phyloP scores from a whole-genome alignment of 2,797 vertebrate species.

The Buceros bicornis region DNA sequence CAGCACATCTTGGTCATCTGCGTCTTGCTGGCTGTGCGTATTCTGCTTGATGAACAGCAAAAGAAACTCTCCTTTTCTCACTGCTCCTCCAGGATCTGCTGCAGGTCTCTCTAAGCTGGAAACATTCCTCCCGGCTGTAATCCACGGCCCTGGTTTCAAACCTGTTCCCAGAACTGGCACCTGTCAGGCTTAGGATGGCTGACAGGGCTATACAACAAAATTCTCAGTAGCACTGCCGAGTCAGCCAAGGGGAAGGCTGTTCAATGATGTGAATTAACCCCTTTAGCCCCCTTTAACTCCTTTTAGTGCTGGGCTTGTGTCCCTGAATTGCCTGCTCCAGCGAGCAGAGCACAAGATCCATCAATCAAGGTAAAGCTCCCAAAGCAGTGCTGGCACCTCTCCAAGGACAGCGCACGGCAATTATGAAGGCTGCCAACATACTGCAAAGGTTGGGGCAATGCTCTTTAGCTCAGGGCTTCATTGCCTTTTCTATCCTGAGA shows the following conservation, averaged over 20 bases:
- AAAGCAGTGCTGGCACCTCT: not conserved
- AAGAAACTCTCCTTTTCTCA: not conserved
- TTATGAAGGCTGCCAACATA: not conserved
- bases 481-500: not conserved
- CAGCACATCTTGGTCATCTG: not conserved
- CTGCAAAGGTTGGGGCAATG: not conserved
- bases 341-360: not conserved
- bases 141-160: not conserved
- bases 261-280: not conserved
- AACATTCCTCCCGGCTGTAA: not conserved
- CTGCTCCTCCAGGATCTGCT: not conserved
- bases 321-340: not conserved
- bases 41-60: not conserved
- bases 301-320: not conserved
- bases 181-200: not conserved
- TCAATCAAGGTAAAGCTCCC: not conserved
- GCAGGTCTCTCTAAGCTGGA: not conserved
- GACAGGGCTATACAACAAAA: not conserved
- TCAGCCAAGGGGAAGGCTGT: not conserved
- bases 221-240: not conserved
- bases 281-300: not conserved
- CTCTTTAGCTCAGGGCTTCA: not conserved
- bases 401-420: accelerated
- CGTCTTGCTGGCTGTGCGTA: not conserved
- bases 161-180: not conserved